Percentiles rank a stretch among this genome's conserved stretches.
Evolutionary conservation across 2,113 vertebrate species (phyloP).

Genomic region (Chloroceryle aenea): DNA sequence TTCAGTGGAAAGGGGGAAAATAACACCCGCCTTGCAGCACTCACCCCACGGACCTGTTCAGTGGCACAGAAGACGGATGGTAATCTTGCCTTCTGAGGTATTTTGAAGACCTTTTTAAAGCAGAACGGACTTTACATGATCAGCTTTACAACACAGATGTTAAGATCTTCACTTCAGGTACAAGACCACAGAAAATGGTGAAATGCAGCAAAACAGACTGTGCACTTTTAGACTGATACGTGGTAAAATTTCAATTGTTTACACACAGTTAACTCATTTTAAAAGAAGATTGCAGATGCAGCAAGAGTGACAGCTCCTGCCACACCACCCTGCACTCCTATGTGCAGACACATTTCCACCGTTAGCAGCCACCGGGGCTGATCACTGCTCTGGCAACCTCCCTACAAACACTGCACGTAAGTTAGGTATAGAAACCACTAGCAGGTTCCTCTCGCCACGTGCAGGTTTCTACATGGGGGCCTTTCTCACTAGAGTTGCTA

Average conservation of each 20-base stretch:
- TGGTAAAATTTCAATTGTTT: neutral
- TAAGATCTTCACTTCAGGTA: neutral
- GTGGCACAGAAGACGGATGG: accelerated
- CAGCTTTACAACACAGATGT: neutral
- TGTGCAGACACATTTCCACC: too few relatives aligned
- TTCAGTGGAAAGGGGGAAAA: accelerated
- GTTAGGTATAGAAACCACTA: neutral
- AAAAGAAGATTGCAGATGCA: neutral
- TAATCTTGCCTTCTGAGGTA: neutral
- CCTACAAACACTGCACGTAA: neutral
- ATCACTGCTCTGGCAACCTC: neutral
- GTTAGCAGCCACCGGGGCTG: neutral
- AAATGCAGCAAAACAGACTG: neutral
- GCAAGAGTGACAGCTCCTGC: too few relatives aligned
- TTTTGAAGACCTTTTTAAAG: neutral
- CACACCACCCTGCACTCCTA: accelerated
- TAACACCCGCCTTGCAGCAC: neutral
- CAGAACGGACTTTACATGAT: neutral
- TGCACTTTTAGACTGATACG: neutral
- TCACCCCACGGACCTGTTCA: accelerated
- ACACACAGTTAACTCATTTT: neutral
- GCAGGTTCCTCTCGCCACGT: accelerated
- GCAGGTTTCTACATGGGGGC: neutral
- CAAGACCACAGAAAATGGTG: neutral
- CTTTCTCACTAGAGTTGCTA: neutral